Conservation (phyloP, 2,888 invertebrate genomes). For the Archaeoteleia sp. region DNA sequence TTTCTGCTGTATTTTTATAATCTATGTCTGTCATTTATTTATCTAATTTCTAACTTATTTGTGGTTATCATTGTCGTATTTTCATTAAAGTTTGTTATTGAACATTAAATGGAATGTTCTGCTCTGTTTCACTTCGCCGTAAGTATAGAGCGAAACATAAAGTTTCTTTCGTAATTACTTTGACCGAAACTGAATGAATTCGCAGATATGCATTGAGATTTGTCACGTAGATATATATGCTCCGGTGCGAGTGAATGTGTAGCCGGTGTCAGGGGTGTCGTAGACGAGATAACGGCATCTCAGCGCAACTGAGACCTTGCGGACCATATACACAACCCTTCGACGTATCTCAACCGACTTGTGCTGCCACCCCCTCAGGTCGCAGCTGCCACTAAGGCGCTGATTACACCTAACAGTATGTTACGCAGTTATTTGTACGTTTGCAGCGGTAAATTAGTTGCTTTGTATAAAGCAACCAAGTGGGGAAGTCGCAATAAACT, state of each 20-base stretch:
- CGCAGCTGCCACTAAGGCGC: slow-evolving; percentile 54
- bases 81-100: too few relatives aligned
- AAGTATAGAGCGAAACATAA: too few relatives aligned
- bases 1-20: too few relatives aligned
- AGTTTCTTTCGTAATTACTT: too few relatives aligned
- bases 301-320: slow-evolving; percentile 50
- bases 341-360: slow-evolving; percentile 45
- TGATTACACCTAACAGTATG: slow-evolving; percentile 55
- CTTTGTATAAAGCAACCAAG: slow-evolving; percentile 31
- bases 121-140: too few relatives aligned
- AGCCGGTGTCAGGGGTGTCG: slow-evolving; percentile 51
- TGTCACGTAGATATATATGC: slow-evolving; percentile 12
- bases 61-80: too few relatives aligned
- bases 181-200: slow-evolving; percentile 19
- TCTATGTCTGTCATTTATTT: too few relatives aligned
- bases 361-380: slow-evolving; percentile 37
- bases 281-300: slow-evolving; percentile 55
- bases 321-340: slow-evolving; percentile 35
- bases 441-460: slow-evolving; percentile 31
- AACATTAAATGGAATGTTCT: too few relatives aligned
- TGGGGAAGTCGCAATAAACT: slow-evolving; percentile 17
- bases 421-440: slow-evolving; percentile 36
- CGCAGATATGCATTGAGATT: slow-evolving; percentile 26
- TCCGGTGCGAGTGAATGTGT: slow-evolving; percentile 11
- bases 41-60: too few relatives aligned